Conservation (phyloP, 2,113 vertebrate species). For the Silurus glanis region DNA sequence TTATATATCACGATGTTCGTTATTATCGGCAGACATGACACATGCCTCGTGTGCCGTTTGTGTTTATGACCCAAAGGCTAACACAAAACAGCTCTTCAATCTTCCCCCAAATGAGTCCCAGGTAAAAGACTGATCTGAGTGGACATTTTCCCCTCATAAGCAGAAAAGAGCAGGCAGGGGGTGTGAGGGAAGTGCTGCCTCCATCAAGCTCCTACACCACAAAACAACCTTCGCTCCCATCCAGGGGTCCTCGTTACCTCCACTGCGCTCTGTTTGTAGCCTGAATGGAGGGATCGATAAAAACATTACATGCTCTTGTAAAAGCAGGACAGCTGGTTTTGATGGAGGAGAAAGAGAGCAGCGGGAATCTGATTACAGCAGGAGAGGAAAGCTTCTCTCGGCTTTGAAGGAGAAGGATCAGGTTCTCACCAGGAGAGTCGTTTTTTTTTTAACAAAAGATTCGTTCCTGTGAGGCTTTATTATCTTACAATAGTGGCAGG, state of each 20-base stretch:
- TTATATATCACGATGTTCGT: not conserved
- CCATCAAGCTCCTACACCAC: slow-evolving; percentile 36
- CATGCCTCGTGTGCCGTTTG: slow-evolving; percentile 15
- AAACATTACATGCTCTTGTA: slow-evolving; percentile 58
- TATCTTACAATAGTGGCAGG: slow-evolving; percentile 15
- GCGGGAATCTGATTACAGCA: slow-evolving; percentile 57
- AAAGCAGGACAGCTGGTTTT: slow-evolving; percentile 56
- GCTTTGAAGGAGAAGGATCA: slow-evolving; percentile 41
- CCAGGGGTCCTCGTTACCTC: slow-evolving; percentile 54
- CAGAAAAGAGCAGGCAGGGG: slow-evolving; percentile 33
- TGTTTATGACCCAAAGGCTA: slow-evolving; percentile 42
- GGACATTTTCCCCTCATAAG: slow-evolving; percentile 43
- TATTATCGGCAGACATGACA: slow-evolving; percentile 20
- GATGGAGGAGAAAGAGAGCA: slow-evolving; percentile 55
- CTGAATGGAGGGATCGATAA: slow-evolving; percentile 54
- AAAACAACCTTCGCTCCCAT: slow-evolving; percentile 13
- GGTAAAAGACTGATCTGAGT: slow-evolving; percentile 16
- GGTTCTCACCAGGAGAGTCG: slow-evolving; percentile 37
- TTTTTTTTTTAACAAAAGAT: slow-evolving; percentile 18
- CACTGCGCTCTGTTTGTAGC: slow-evolving; percentile 47
- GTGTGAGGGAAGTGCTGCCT: slow-evolving; percentile 30
- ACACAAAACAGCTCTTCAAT: slow-evolving; percentile 41
- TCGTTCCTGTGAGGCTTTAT: slow-evolving; percentile 25
- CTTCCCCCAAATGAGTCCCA: slow-evolving; percentile 33
- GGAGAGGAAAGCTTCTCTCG: slow-evolving; percentile 42